These are phyloP conservation scores for Phalacrocorax pelagicus DNA, from an alignment of 2,113 vertebrate genomes.

Conservation along the genomic window DNA sequence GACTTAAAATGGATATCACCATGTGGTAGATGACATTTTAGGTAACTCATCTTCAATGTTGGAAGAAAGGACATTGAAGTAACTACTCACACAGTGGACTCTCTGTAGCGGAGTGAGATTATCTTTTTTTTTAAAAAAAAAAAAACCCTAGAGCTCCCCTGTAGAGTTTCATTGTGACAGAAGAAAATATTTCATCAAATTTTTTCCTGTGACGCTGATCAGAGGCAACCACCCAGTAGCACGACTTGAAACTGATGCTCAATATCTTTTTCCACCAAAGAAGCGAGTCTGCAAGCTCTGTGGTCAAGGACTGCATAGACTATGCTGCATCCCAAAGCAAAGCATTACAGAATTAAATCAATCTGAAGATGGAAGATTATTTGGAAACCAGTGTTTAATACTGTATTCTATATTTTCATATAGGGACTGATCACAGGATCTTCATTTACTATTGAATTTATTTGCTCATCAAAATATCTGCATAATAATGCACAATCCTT, in stretches of 20 bases:
- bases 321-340: background rate
- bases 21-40: conserved; percentile 55
- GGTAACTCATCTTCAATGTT: background rate
- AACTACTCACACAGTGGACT: background rate
- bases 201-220: background rate
- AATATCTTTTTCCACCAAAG: background rate
- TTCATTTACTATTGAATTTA: background rate
- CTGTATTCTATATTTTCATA: background rate
- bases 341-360: background rate
- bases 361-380: background rate
- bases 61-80: conserved; percentile 1
- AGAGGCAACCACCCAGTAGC: background rate
- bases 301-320: background rate
- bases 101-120: background rate
- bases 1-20: conserved; percentile 42
- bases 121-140: too few species aligned
- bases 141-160: background rate
- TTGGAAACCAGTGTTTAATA: background rate
- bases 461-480: background rate
- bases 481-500: background rate
- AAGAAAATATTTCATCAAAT: background rate
- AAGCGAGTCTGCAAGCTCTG: background rate
- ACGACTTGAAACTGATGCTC: background rate
- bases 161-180: background rate
- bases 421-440: background rate